A percentile compares a stretch with the other conserved stretches of the same genome.
Evolutionary conservation across 2,888 invertebrate genomes (phyloP).

Genomic region (Agrochola lychnidis): DNA sequence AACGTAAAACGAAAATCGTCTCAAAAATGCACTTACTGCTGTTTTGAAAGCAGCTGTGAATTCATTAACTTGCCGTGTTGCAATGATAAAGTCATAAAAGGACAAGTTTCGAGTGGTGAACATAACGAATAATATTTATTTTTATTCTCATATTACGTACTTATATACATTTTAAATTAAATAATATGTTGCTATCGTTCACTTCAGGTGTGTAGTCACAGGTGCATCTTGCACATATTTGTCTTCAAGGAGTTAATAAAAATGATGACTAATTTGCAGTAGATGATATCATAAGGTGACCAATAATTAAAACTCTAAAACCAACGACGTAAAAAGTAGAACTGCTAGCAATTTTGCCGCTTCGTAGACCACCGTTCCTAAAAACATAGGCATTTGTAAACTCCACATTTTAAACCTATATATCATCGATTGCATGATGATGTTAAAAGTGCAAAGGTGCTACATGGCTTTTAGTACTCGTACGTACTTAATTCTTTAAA

Average conservation of each 20-base stretch:
- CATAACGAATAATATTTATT: conserved; percentile 61
- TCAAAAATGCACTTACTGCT: conserved; percentile 44
- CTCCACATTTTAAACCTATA: background rate
- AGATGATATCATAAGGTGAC: conserved; percentile 37
- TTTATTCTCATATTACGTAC: conserved; percentile 44
- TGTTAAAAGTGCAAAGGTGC: background rate
- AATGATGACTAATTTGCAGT: conserved; percentile 30
- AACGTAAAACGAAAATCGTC: conserved; percentile 45
- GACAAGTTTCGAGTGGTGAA: conserved; percentile 59
- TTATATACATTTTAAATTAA: conserved; percentile 47
- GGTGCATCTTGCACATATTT: conserved; percentile 47
- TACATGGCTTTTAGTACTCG: background rate
- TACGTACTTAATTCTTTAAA: background rate
- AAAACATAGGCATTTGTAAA: background rate
- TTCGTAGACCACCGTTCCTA: background rate
- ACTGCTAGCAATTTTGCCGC: background rate
- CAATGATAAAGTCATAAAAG: conserved; percentile 71
- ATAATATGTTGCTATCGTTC: conserved; percentile 37
- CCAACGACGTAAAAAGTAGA: background rate
- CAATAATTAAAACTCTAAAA: conserved; percentile 4
- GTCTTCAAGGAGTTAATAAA: conserved; percentile 21
- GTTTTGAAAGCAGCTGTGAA: conserved; percentile 66
- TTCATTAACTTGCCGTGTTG: conserved; percentile 66
- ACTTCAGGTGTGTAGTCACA: conserved; percentile 46
- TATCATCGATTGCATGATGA: background rate